Percentiles rank a stretch among this genome's conserved stretches.
Evolutionary conservation across 2,888 invertebrate species (phyloP).

Genomic region (Rhingia campestris): DNA sequence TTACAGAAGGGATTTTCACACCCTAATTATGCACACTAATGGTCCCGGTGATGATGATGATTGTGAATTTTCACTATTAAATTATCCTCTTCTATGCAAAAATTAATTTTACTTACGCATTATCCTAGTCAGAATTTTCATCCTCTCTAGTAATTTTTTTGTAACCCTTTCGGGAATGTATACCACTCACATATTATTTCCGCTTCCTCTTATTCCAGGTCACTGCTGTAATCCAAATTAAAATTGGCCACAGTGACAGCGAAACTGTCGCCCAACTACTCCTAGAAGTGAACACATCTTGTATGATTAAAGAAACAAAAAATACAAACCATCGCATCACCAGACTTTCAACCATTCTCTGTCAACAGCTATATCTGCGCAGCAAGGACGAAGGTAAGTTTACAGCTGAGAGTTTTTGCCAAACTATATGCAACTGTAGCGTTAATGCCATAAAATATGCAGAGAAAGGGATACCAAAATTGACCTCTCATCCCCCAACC

Average conservation of each 20-base stretch:
- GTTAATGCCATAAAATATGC: slow-evolving; percentile 30
- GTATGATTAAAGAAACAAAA: slow-evolving; percentile 28
- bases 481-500: neutral
- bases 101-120: slow-evolving; percentile 43
- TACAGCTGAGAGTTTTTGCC: slow-evolving; percentile 16
- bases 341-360: slow-evolving; percentile 22
- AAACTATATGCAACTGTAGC: slow-evolving; percentile 4
- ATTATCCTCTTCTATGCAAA: slow-evolving; percentile 1
- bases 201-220: slow-evolving; percentile 52
- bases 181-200: slow-evolving; percentile 18
- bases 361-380: neutral
- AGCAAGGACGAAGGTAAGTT: slow-evolving; percentile 60
- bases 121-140: slow-evolving; percentile 6
- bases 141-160: neutral
- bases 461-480: slow-evolving; percentile 25
- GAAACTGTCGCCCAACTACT: slow-evolving; percentile 24
- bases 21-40: slow-evolving; percentile 27
- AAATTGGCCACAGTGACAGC: slow-evolving; percentile 43
- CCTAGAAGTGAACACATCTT: slow-evolving; percentile 12
- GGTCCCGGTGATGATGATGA: slow-evolving; percentile 4
- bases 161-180: slow-evolving; percentile 18
- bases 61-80: slow-evolving; percentile 9
- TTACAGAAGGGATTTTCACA: neutral
- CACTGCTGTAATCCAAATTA: slow-evolving; percentile 51
- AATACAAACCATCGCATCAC: slow-evolving; percentile 16